Evolutionary conservation across 64 coral and sea anemone species (phyloP), one percentile per base, ranked within the genome.

Genomic region (Stichodactyla mertensii): DNA sequence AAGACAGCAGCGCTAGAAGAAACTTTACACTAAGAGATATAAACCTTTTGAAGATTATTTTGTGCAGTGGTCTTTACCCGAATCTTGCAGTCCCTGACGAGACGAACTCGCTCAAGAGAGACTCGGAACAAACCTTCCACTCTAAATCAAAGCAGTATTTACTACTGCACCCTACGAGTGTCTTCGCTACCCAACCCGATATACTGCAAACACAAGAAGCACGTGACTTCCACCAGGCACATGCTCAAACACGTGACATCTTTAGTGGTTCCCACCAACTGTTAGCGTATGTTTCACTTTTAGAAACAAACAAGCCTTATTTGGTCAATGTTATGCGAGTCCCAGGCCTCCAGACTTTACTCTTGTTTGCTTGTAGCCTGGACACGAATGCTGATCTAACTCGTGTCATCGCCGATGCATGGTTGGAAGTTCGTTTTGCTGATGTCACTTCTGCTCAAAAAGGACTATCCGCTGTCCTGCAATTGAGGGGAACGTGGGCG

Each of bases 271-370:
- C 87, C 6, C 90, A 99, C 52, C 93, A 99, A 83, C 67, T 99
- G 61, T 55, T 99, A 19, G 87, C 97, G 5, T 99, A 92, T 83
- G 97, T 99, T 79, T 99, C 97, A 13, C 83, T 99, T 23, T 67
- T 99, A 71, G 97, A 99, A 79, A 99, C 97, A 0, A 95, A 89
- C 87, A 99, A 99, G 58, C 93, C 97, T 26, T 99, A 99, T 94
- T 95, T 99, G 86, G 93, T 99, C 18, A 95, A 95, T n/a, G 71
- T 87, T 13, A 99, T 99, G 97, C 93, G 97, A 52, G 97, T 95
- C 1, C 97, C 97, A 92, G 97, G 90, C 24, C 86, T 99, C 19
- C 97, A 99, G 45, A 99, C 97, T 20, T 80, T 99, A 55, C 58
- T 99, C 8, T 57, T 99, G 77, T 99, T 99, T 53, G 97, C 93